Evolutionary conservation across 2,888 invertebrate genomes (phyloP).

Genomic region (Thymelicus acteon): DNA sequence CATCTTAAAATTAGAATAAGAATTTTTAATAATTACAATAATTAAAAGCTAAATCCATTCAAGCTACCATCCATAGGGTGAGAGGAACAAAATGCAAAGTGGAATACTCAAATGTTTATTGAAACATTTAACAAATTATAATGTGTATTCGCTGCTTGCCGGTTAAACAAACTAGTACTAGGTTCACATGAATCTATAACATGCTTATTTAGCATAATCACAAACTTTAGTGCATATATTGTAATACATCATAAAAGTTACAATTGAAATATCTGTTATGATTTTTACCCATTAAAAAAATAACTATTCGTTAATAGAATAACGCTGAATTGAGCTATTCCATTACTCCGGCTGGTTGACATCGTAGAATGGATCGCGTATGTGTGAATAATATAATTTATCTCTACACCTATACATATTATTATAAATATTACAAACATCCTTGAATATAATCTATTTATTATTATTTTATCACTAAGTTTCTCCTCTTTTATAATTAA

Average conservation of each 20-base stretch:
- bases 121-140: background rate
- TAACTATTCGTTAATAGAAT: background rate
- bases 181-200: too few species aligned
- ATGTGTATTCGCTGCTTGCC: background rate
- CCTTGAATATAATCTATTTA: constrained; percentile 26
- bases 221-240: too few species aligned
- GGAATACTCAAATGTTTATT: background rate
- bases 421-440: constrained; percentile 42
- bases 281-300: background rate
- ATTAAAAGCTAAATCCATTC: constrained; percentile 6
- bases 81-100: background rate
- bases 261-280: too few species aligned
- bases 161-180: too few species aligned
- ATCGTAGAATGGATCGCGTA: background rate
- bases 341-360: background rate
- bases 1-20: background rate
- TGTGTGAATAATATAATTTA: constrained; percentile 7
- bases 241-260: too few species aligned
- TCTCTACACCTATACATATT: constrained; percentile 35
- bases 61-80: background rate
- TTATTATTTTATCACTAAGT: constrained; percentile 33
- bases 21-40: constrained; percentile 3
- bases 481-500: constrained; percentile 16
- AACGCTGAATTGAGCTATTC: background rate
- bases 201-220: too few species aligned